These are phyloP conservation scores for Musca domestica DNA, from an alignment of 1,140 invertebrate genomes.

Conservation along the genomic window DNA sequence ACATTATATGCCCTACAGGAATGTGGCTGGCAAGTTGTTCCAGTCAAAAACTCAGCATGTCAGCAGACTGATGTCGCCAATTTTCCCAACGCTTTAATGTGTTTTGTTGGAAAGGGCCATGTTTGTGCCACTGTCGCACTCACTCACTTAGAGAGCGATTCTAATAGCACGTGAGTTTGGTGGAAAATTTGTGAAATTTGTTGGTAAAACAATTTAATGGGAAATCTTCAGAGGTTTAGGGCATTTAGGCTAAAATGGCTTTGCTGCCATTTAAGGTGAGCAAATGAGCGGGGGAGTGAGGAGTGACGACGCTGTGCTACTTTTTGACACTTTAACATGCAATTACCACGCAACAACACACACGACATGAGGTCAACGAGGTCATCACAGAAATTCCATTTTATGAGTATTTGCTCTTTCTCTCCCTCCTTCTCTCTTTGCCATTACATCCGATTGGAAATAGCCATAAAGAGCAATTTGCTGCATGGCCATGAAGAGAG, in stretches of 20 bases:
- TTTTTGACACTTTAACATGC: constrained; percentile 28
- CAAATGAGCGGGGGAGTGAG: background rate
- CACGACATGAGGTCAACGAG: constrained; percentile 29
- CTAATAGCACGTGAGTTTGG: too few species aligned
- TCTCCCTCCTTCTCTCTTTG: too few species aligned
- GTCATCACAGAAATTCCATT: constrained; percentile 3
- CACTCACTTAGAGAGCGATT: too few species aligned
- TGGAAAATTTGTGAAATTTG: background rate
- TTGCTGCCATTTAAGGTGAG: background rate
- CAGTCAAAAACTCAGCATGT: constrained; percentile 19
- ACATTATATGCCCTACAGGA: too few species aligned
- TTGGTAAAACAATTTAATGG: too few species aligned
- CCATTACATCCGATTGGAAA: constrained; percentile 13
- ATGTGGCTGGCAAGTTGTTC: background rate
- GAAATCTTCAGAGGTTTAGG: too few species aligned
- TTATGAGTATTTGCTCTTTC: too few species aligned
- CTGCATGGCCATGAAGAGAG: too few species aligned
- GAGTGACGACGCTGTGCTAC: background rate
- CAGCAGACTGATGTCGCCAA: constrained; percentile 23
- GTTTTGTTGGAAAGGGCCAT: background rate
- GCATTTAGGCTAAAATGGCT: background rate
- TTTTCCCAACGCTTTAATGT: background rate
- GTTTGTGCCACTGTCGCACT: too few species aligned
- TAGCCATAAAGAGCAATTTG: too few species aligned
- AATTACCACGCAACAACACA: constrained; percentile 22